A percentile compares a stretch with the other conserved stretches of the same genome.
phyloP scores from a whole-genome alignment of 2,113 vertebrate genomes.

The Pterocles orientalis region DNA sequence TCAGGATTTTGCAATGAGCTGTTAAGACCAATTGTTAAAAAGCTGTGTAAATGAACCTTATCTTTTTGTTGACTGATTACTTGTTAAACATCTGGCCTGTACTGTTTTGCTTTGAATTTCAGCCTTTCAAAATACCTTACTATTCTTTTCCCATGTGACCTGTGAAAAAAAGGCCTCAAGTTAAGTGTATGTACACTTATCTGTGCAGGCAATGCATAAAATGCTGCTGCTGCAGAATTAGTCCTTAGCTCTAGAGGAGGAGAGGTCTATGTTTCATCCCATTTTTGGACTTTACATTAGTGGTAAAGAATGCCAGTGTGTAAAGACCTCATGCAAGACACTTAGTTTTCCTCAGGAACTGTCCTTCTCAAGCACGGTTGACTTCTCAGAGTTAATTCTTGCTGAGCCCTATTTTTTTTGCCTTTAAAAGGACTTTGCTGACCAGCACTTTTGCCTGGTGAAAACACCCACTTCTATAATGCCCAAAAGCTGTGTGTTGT shows the following conservation, averaged over 20 bases:
- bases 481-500: not conserved
- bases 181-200: not conserved
- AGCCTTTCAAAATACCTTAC: not conserved
- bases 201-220: not conserved
- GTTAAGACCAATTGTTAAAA: not conserved
- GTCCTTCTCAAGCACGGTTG: not conserved
- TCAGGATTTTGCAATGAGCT: not conserved
- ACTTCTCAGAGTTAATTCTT: not conserved
- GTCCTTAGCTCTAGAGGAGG: not conserved
- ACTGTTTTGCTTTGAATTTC: not conserved
- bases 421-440: not conserved
- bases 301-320: fast-evolving
- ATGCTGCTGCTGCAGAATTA: not conserved
- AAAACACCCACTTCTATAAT: not conserved
- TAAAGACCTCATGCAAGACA: not conserved
- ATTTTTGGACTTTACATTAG: not conserved
- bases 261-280: not conserved
- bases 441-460: not conserved
- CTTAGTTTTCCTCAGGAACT: not conserved
- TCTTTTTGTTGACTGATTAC: not conserved
- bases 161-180: not conserved
- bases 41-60: fast-evolving
- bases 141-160: not conserved
- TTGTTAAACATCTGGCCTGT: not conserved
- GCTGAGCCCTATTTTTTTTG: not conserved